These are phyloP conservation scores for Sakesphorus luctuosus DNA, from an alignment of 2,113 vertebrate genomes.

Conservation along the genomic window DNA sequence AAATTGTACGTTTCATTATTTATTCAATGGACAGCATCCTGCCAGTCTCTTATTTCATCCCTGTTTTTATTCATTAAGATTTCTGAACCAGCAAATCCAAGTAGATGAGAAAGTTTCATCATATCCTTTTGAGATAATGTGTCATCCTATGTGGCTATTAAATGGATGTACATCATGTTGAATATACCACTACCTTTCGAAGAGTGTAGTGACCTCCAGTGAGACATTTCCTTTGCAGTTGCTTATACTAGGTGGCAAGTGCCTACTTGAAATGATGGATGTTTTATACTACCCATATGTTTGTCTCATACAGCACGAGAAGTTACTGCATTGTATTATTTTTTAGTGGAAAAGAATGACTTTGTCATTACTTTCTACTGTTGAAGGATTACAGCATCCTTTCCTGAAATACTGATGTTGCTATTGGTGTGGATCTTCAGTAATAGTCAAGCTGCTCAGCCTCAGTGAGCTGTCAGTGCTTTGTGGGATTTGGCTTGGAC, in stretches of 20 bases:
- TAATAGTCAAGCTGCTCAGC: not conserved
- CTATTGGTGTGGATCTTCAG: not conserved
- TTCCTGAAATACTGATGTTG: not conserved
- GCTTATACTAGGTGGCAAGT: not conserved
- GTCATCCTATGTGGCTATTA: not conserved
- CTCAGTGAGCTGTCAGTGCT: not conserved
- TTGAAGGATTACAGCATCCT: not conserved
- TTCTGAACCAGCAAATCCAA: slow-evolving; percentile 16
- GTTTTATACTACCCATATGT: not conserved
- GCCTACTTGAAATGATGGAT: not conserved
- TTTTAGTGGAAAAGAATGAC: not conserved
- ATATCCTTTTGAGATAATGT: slow-evolving; percentile 15
- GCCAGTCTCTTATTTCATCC: slow-evolving; percentile 28
- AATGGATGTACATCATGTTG: not conserved
- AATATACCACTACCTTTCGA: not conserved
- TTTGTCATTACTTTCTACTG: not conserved
- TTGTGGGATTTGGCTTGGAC: not conserved
- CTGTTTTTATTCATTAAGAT: not conserved
- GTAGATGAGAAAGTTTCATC: not conserved
- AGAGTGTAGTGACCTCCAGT: slow-evolving; percentile 21
- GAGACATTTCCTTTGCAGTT: not conserved
- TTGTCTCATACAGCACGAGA: not conserved
- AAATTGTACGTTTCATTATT: not conserved
- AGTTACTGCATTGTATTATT: not conserved
- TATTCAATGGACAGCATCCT: slow-evolving; percentile 13